Base-by-base conservation (phyloP, 1,140 invertebrate species). In the Pseudomyrmex dendroicus region DNA sequence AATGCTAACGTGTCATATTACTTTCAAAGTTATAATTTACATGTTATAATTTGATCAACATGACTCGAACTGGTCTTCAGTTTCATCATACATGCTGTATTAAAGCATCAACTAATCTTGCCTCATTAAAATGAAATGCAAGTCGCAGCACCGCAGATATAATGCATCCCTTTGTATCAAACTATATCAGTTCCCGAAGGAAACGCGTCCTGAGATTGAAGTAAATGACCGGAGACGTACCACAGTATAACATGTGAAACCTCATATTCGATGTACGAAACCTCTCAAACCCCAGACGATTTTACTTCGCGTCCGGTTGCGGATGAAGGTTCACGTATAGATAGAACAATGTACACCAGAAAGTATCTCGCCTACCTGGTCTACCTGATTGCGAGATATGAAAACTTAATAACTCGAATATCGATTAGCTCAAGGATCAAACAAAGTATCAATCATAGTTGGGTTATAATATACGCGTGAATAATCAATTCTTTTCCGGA, bases 391-490 rank as follows among this genome's bases (percentile, higher is more conserved):
- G 57, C 50, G 15, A 50, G 54, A 76, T 84, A 76, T 25, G 67
- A 73, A 73, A 73, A 83, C 9, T 68, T 76, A 88, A 88, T 86
- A 82, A 89, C 86, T 35, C 72, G 62, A 74, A 52, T 64, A n/a
- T 48, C 59, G 44, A 25, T 66, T 84, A 78, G 17, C 52, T 25
- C 54, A 44, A 44, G 54, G 12, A 35, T 17, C 78, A 50, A 13
- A 67, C 17, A 17, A 80, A 48, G n/a, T 66, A 87, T 84, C 83
- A 63, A 87, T 88, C 85, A 73, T 73, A 20, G 73, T 52, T 50
- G 80, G 46, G 56, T 66, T 22, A 9, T 73, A 52, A 35, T 35
- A n/a, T 44, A 35, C 48, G 50, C 86, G 73, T 68, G 50, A 56
- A n/a, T n/a, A n/a, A n/a, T n/a, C n/a, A n/a, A n/a, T n/a, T n/a